phyloP scores from a whole-genome alignment of 2,113 vertebrate genomes.

The Loxodonta africana region DNA sequence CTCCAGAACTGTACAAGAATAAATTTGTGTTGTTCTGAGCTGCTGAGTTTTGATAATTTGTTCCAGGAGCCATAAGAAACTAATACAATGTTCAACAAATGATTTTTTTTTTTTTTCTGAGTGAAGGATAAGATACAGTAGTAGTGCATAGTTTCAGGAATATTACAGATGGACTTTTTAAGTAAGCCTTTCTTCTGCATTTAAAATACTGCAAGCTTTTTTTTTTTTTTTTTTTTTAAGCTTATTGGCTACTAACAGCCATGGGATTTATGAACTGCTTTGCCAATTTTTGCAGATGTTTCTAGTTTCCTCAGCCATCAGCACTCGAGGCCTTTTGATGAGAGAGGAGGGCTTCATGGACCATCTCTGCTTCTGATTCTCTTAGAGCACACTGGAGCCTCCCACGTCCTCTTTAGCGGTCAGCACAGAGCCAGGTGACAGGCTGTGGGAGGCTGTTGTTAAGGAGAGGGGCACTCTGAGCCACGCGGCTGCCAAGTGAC shows the following conservation, averaged over 20 bases:
- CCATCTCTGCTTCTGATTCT: neutral
- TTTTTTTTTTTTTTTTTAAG: neutral
- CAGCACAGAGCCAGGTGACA: neutral
- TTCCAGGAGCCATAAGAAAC: neutral
- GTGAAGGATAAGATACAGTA: neutral
- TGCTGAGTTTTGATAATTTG: neutral
- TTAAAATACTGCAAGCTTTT: neutral
- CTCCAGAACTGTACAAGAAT: neutral
- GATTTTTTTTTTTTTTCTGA: neutral
- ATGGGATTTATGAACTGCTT: neutral
- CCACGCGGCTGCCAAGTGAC: neutral
- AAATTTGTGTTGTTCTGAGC: neutral
- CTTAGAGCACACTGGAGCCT: neutral
- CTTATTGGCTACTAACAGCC: neutral
- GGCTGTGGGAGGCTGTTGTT: neutral
- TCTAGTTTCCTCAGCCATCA: neutral
- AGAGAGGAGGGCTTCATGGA: neutral
- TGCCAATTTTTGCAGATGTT: neutral
- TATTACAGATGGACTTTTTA: neutral
- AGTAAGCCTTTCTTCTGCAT: neutral
- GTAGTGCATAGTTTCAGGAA: neutral
- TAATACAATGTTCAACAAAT: neutral
- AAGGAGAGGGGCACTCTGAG: neutral
- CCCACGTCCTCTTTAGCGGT: neutral
- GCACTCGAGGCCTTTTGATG: neutral